Conservation (phyloP, 2,888 invertebrate species). For the Cheilosia impressa region DNA sequence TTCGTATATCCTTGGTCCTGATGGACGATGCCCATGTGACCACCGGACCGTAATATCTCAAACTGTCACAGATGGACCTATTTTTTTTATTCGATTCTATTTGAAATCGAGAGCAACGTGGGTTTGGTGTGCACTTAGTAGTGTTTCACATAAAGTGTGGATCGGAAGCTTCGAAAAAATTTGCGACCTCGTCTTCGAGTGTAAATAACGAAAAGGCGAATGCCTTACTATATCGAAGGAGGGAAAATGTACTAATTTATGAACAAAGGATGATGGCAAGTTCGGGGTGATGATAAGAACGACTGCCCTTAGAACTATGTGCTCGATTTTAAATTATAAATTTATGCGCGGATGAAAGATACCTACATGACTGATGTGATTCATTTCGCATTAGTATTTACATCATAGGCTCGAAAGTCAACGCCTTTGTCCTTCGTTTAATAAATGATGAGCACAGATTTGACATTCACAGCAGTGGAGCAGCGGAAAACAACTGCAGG, state of each 20-base stretch:
- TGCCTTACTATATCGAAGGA: slow-evolving; percentile 5
- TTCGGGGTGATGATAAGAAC: slow-evolving; percentile 35
- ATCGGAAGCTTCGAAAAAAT: slow-evolving; percentile 16
- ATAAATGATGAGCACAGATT: too few species aligned
- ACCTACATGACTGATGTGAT: too few species aligned
- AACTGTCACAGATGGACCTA: slow-evolving; percentile 76
- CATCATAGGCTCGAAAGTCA: too few species aligned
- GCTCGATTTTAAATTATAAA: too few species aligned
- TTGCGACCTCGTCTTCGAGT: slow-evolving; percentile 15
- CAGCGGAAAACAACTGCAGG: too few species aligned
- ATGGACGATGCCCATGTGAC: slow-evolving; percentile 77
- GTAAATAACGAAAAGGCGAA: slow-evolving; percentile 44
- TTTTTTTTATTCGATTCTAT: slow-evolving; percentile 74
- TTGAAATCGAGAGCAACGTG: slow-evolving; percentile 54
- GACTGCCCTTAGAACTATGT: not conserved
- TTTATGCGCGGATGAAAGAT: too few species aligned
- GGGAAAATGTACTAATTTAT: slow-evolving; percentile 46
- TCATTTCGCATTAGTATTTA: too few species aligned
- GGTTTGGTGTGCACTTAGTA: slow-evolving; percentile 40
- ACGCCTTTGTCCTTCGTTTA: too few species aligned
- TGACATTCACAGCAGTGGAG: too few species aligned
- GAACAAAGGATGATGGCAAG: slow-evolving; percentile 29
- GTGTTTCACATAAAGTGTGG: slow-evolving; percentile 33
- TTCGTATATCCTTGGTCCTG: slow-evolving; percentile 73
- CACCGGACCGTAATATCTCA: slow-evolving; percentile 77